Evolutionary conservation across 53 echinoderm and acorn worm species (phyloP), one percentile per base, ranked within the genome.

Genomic region (Apostichopus leukothele): DNA sequence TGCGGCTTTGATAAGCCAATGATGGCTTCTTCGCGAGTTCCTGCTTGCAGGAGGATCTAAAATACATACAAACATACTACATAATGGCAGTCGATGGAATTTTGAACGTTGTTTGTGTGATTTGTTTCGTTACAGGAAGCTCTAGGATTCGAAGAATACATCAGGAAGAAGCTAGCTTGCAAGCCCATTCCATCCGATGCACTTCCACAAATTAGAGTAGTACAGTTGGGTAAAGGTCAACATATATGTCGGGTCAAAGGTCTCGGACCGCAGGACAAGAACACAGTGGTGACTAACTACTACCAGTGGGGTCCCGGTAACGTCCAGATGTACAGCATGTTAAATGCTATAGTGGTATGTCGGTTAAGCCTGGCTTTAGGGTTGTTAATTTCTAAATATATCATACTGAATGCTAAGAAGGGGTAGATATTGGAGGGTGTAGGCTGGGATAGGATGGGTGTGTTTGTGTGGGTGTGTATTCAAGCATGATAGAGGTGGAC

Each of bases 231-330:
- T 18, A 57, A 57, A 6, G 98, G 95, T n/a, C 75, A 66, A 61
- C 93, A 95, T 66, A 92, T 93, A 53, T 95, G 95, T 86, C 93
- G 93, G 88, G 86, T 95, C 79, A 93, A 88, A 74, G 93, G 92
- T 74, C 93, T 89, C 86, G 91, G 91, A 22, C 66, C 74, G 14
- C 78, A 80, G 1, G 95, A 98, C 75, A 89, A 93, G 8, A 98
- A 98, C 87, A 92, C 98, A 7, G 92, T 98, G 18, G 92, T 98
- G 63, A 98, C 95, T 8, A 98, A 96, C 91, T 98, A 98, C 88
- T 98, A 96, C 86, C 98, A 98, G 92, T 77, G 90, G 51, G 94
- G 95, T 6, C 94, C 95, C 22, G 98, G 98, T 1, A 94, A 93
- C 26, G 63, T 95, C 10, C 67, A 88, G 79, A 90, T 78, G 53